Evolutionary conservation across 2,113 vertebrate genomes (phyloP).

Genomic region (Mirza zaza): DNA sequence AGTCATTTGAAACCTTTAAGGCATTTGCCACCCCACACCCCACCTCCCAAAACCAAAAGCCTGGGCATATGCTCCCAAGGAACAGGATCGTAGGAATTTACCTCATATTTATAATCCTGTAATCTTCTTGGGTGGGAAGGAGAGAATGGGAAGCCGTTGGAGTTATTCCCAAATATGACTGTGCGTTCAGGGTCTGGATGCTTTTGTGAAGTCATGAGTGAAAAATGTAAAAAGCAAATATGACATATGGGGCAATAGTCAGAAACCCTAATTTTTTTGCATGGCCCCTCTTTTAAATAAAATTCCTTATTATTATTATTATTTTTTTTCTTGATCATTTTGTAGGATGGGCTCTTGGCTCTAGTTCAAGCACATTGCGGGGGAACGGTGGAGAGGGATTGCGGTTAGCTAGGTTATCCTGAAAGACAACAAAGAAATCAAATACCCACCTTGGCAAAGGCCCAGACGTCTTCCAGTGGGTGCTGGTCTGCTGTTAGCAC

Average conservation of each 20-base stretch:
- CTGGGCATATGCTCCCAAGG: background rate
- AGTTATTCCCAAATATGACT: conserved; percentile 6
- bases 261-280: background rate
- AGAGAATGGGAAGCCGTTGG: background rate
- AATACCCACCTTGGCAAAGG: conserved; percentile 28
- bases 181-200: background rate
- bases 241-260: background rate
- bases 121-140: conserved; percentile 11
- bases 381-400: conserved; percentile 46
- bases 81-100: background rate
- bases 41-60: background rate
- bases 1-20: background rate
- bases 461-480: background rate
- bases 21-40: background rate
- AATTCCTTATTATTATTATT: background rate
- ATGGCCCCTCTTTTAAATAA: background rate
- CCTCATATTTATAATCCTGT: background rate
- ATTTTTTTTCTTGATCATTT: conserved; percentile 3
- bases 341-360: conserved; percentile 41
- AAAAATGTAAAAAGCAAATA: conserved; percentile 26
- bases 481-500: conserved; percentile 33
- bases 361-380: background rate
- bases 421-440: conserved; percentile 47
- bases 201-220: conserved; percentile 26
- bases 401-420: conserved; percentile 31